phyloP scores from a whole-genome alignment of 2,888 invertebrate genomes.

The Leptogaster cylindrica region DNA sequence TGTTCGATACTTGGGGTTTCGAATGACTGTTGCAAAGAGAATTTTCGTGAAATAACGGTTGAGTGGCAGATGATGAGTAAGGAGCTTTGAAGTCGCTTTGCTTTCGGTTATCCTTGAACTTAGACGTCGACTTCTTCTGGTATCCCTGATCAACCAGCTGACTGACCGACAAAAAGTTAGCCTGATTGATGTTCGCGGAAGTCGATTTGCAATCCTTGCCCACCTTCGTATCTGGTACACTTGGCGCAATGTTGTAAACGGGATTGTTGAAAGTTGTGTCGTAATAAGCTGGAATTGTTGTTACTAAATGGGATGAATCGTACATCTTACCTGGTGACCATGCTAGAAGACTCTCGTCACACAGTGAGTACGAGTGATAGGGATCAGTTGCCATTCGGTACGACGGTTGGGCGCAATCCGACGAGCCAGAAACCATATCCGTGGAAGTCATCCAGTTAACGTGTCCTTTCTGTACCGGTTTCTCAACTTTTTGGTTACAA shows the following conservation, averaged over 20 bases:
- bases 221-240: neutral
- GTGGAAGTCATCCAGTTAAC: constrained; percentile 51
- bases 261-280: constrained; percentile 11
- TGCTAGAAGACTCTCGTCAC: constrained; percentile 64
- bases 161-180: constrained; percentile 68
- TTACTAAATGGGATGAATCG: constrained; percentile 49
- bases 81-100: neutral
- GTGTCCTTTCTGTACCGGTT: constrained; percentile 43
- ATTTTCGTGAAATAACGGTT: neutral
- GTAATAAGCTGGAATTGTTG: constrained; percentile 56
- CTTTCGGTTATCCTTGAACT: constrained; percentile 7
- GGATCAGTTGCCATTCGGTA: constrained; percentile 1
- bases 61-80: neutral
- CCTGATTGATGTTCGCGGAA: constrained; percentile 45
- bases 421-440: neutral
- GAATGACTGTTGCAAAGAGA: constrained; percentile 19
- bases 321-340: constrained; percentile 66
- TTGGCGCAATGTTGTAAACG: neutral
- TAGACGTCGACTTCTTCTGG: constrained; percentile 1
- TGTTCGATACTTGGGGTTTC: constrained; percentile 48
- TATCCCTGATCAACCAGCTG: constrained; percentile 65
- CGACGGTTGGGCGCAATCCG: neutral
- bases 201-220: constrained; percentile 47
- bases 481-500: constrained; percentile 45
- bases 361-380: constrained; percentile 47